Conservation (phyloP, 2,797 vertebrate genomes). For the Eulemur rubriventer region DNA sequence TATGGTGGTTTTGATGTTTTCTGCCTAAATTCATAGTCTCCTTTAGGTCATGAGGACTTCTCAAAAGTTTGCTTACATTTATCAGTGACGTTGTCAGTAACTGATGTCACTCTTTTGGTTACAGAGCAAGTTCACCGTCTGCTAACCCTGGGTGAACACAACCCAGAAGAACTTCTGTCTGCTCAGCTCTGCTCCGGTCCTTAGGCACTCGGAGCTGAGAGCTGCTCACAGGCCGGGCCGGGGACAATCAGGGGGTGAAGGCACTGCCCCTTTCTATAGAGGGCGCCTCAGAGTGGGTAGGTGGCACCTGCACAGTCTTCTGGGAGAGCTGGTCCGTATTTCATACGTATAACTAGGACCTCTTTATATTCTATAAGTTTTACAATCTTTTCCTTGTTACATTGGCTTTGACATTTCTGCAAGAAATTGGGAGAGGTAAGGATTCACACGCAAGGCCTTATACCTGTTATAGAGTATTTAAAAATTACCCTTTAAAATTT, state of each 20-base stretch:
- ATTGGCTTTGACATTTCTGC: not conserved
- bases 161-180: not conserved
- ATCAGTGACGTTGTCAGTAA: not conserved
- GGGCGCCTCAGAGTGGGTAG: rapidly evolving
- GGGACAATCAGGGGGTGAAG: no score
- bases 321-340: not conserved
- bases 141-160: no score
- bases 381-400: not conserved
- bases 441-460: not conserved
- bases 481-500: not conserved
- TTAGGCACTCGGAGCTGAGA: not conserved
- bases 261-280: not conserved
- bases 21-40: not conserved
- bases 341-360: not conserved
- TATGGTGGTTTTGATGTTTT: not conserved
- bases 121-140: not conserved
- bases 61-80: not conserved
- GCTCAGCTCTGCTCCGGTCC: not conserved
- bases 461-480: not conserved
- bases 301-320: not conserved
- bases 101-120: not conserved
- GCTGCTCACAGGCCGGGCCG: no score
- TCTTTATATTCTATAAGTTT: not conserved
- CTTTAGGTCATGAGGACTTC: not conserved
- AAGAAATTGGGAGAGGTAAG: not conserved